Base-by-base conservation (phyloP, 2,888 invertebrate genomes). In the Stenchaetothrips biformis region DNA sequence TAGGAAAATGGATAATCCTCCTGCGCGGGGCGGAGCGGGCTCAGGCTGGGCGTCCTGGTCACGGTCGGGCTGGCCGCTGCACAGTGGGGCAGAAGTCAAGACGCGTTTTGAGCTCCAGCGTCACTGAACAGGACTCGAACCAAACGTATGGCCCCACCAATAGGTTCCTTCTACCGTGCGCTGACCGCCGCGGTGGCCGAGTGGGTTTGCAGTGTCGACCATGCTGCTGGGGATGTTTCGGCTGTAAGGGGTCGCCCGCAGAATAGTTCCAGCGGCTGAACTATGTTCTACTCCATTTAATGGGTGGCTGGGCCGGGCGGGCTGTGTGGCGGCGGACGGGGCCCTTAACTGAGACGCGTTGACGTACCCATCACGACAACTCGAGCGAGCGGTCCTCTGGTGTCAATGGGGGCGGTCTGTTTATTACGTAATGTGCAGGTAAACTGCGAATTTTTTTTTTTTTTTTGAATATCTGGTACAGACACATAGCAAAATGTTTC, bases 1-100 rank as follows among this genome's bases (percentile, higher is more conserved):
- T 74, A 21, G 67, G 67, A 74, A 74, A 74, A 74, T 74, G 67
- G 67, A 74, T 74, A 74, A 74, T 74, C 67, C 67, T 25, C 11
- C 8, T 9, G 53, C 53, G 53, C 4, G 18, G 18, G 18, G 13
- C 53, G 16, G 53, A 4, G 53, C 6, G 16, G 53, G 25, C 25
- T 0, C 25, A 4, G 67, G 67, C 21, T 21, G 13, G 8, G 67
- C 25, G 67, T 21, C 18, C 18, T 53, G 53, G 13, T 18, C 53
- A 53, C 16, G 18, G 53, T 13, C 9, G 53, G 37, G 16, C 53
- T 53, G 53, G 4, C 18, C 53, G 53, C n/a, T n/a, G n/a, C n/a
- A n/a, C n/a, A n/a, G n/a, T n/a, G n/a, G n/a, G n/a, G n/a, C n/a
- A n/a, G n/a, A n/a, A n/a, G n/a, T n/a, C n/a, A n/a, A n/a, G n/a